Evolutionary conservation across 2,888 invertebrate genomes (phyloP).

Genomic region (Branchinecta sandiegonensis): DNA sequence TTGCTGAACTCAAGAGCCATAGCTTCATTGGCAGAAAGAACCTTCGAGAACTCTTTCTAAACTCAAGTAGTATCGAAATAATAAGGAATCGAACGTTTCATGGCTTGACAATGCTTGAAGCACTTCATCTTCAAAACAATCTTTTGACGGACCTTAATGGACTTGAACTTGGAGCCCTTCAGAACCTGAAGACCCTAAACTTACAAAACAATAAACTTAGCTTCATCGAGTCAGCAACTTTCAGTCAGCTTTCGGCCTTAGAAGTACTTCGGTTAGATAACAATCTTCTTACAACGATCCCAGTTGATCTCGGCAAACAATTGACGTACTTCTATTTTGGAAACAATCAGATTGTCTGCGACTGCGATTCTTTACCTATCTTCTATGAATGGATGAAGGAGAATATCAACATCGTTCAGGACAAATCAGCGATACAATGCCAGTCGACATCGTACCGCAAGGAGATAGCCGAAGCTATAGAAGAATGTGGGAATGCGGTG

Average conservation of each 20-base stretch:
- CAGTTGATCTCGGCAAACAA: slow-evolving; percentile 36
- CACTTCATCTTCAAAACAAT: slow-evolving; percentile 60
- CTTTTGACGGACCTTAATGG: slow-evolving; percentile 52
- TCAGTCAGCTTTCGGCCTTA: slow-evolving; percentile 48
- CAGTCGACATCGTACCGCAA: neutral
- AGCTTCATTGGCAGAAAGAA: slow-evolving; percentile 71
- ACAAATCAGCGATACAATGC: slow-evolving; percentile 9
- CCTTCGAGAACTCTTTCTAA: slow-evolving; percentile 56
- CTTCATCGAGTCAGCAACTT: slow-evolving; percentile 54
- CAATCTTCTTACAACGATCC: slow-evolving; percentile 51
- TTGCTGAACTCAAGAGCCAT: slow-evolving; percentile 58
- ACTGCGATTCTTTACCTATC: slow-evolving; percentile 51
- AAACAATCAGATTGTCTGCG: slow-evolving; percentile 63
- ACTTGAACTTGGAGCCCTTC: slow-evolving; percentile 63
- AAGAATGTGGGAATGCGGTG: neutral
- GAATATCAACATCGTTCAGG: slow-evolving; percentile 19
- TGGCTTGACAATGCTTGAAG: slow-evolving; percentile 59
- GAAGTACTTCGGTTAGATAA: slow-evolving; percentile 52
- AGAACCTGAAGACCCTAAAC: slow-evolving; percentile 52
- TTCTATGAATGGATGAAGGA: slow-evolving; percentile 25
- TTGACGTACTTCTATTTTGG: slow-evolving; percentile 40
- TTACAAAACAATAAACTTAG: slow-evolving; percentile 58
- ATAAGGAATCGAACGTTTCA: slow-evolving; percentile 71
- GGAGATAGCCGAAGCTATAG: neutral
- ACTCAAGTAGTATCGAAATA: slow-evolving; percentile 58